These are phyloP conservation scores for Pseudachorutes palmiensis DNA, from an alignment of 1,140 invertebrate species.

Conservation along the genomic window DNA sequence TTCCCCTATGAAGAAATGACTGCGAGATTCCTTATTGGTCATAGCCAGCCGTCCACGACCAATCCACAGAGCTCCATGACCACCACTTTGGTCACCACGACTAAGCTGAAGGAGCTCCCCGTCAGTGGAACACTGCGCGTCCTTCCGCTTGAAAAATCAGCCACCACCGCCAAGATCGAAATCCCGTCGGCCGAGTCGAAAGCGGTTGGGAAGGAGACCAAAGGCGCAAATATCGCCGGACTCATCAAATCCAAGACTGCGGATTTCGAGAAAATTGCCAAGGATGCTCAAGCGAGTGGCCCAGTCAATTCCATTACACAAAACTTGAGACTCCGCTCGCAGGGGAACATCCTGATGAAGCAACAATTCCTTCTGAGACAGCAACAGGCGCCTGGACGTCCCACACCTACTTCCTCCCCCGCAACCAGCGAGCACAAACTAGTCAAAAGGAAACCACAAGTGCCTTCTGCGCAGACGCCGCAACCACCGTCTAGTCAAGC, in stretches of 20 bases:
- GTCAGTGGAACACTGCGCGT: neutral
- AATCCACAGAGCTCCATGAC: neutral
- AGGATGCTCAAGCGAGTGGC: neutral
- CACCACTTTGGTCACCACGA: neutral
- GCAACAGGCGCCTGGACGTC: neutral
- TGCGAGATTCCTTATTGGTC: constrained; percentile 32
- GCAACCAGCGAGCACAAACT: no score
- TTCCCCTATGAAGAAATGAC: constrained; percentile 37
- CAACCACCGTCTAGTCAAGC: constrained; percentile 4
- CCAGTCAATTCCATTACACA: constrained; percentile 21
- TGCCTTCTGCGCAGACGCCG: neutral
- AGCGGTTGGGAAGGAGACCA: constrained; percentile 34
- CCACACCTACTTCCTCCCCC: no score
- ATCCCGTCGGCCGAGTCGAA: constrained; percentile 17
- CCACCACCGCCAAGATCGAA: neutral
- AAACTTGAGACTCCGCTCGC: constrained; percentile 29
- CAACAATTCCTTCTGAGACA: constrained; percentile 27
- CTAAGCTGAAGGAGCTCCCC: neutral
- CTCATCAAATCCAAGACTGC: constrained; percentile 38
- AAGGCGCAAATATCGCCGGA: constrained; percentile 31
- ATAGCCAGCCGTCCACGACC: neutral
- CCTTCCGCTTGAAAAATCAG: neutral
- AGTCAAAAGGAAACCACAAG: no score
- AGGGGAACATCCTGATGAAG: constrained; percentile 32
- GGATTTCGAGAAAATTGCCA: constrained; percentile 35